Conservation (phyloP, 2,113 vertebrate genomes). For the Myocastor coypus region DNA sequence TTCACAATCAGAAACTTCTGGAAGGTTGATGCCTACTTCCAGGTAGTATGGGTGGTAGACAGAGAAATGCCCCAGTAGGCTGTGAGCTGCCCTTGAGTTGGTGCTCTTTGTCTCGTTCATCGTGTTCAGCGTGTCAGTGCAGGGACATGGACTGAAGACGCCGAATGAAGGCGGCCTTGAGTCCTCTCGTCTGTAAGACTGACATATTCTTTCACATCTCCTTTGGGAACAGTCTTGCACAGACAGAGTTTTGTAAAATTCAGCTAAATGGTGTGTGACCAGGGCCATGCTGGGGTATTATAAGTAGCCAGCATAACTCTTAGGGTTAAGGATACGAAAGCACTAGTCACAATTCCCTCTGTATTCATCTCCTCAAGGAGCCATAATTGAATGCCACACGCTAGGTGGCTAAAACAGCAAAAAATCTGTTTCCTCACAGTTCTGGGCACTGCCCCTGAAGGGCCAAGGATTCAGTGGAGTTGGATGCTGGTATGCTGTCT, state of each 20-base stretch:
- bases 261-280: background rate
- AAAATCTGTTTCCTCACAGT: background rate
- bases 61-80: background rate
- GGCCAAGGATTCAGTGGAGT: background rate
- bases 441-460: background rate
- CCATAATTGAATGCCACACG: background rate
- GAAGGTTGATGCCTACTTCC: rapidly evolving
- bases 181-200: background rate
- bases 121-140: background rate
- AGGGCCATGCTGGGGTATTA: background rate
- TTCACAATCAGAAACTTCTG: background rate
- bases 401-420: background rate
- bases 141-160: background rate
- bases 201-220: background rate
- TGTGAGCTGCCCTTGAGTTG: background rate
- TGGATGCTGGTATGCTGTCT: background rate
- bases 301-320: background rate
- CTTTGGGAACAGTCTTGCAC: background rate
- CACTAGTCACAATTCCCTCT: background rate
- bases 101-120: background rate
- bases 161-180: background rate
- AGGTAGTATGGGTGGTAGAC: rapidly evolving
- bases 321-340: background rate
- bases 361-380: background rate
- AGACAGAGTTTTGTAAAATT: background rate